A percentile compares a stretch with the other conserved stretches of the same genome.
Evolutionary conservation across 2,113 vertebrate genomes (phyloP).

Genomic region (Brienomyrus longianalis): DNA sequence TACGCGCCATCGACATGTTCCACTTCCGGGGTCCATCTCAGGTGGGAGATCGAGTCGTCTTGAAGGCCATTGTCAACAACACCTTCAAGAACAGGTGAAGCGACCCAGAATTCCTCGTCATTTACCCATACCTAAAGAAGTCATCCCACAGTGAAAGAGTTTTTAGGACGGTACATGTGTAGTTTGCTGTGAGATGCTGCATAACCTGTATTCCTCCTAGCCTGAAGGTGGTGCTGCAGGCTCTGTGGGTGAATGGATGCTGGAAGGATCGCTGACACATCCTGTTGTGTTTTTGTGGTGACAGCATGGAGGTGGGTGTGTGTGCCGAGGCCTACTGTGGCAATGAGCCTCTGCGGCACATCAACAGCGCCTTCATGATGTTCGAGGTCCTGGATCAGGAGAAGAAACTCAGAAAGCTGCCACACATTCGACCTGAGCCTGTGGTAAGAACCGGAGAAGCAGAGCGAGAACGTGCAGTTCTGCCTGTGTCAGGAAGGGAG

Average conservation of each 20-base stretch:
- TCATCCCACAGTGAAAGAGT: background rate
- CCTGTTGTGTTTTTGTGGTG: background rate
- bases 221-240: background rate
- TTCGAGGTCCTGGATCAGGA: constrained; percentile 78
- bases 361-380: constrained; percentile 97
- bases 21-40: constrained; percentile 90
- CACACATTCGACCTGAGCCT: constrained; percentile 74
- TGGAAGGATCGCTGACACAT: background rate
- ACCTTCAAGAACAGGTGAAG: constrained; percentile 83
- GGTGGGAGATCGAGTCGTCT: constrained; percentile 82
- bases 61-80: constrained; percentile 95
- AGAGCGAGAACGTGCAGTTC: background rate
- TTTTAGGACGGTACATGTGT: background rate
- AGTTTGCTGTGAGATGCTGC: background rate
- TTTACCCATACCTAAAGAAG: background rate
- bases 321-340: constrained; percentile 85
- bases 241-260: background rate
- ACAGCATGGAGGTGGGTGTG: constrained; percentile 95
- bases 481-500: background rate
- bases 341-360: constrained; percentile 69
- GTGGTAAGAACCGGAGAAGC: constrained; percentile 61
- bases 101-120: background rate
- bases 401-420: constrained; percentile 64
- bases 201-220: background rate
- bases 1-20: constrained; percentile 94